A percentile compares a stretch with the other conserved stretches of the same genome.
Evolutionary conservation across 2,113 vertebrate species (phyloP).

Genomic region (Macrotis lagotis): DNA sequence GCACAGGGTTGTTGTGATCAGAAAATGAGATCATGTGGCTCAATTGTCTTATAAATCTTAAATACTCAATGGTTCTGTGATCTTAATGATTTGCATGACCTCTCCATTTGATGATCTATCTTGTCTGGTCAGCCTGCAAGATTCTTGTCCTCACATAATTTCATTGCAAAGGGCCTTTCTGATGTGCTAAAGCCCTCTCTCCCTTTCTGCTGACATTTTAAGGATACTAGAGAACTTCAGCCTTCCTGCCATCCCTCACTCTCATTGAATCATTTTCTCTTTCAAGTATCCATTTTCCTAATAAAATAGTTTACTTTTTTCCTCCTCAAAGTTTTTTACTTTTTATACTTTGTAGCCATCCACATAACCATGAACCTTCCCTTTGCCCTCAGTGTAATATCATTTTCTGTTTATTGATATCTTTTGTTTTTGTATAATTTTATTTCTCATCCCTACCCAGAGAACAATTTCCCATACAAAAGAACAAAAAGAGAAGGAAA

Average conservation of each 20-base stretch:
- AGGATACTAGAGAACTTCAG: not conserved
- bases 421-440: too few relatives aligned
- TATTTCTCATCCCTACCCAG: too few relatives aligned
- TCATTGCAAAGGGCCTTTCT: not conserved
- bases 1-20: not conserved
- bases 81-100: not conserved
- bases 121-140: not conserved
- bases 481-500: too few relatives aligned
- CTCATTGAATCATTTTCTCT: not conserved
- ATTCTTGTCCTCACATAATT: too few relatives aligned
- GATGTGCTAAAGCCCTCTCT: not conserved
- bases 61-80: not conserved
- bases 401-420: too few relatives aligned
- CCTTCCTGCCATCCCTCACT: not conserved
- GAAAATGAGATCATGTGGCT: not conserved
- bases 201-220: not conserved
- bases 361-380: too few relatives aligned
- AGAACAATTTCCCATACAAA: too few relatives aligned
- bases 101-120: not conserved
- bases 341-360: too few relatives aligned
- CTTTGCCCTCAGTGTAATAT: too few relatives aligned
- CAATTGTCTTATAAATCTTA: not conserved
- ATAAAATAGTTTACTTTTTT: not conserved
- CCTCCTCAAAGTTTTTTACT: too few relatives aligned
- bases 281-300: not conserved